Conservation (phyloP, 2,888 invertebrate genomes). For the Cinara cedri region DNA sequence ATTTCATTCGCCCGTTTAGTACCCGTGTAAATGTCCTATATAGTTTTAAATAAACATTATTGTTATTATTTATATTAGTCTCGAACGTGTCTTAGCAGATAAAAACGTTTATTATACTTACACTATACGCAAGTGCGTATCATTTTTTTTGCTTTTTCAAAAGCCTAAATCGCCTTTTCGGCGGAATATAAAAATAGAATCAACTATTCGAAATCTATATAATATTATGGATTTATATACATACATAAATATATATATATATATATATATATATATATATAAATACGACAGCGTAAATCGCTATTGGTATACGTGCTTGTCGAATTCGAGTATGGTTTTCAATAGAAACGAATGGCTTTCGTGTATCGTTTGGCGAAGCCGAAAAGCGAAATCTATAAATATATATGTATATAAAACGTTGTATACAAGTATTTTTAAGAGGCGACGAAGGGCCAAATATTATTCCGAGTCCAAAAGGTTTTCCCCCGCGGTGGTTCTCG, state of each 20-base stretch:
- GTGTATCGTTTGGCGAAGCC: background rate
- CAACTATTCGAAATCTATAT: too few species aligned
- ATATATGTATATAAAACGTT: background rate
- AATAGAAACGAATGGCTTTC: background rate
- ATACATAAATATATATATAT: too few species aligned
- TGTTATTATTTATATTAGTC: too few species aligned
- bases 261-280: background rate
- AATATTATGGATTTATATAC: background rate
- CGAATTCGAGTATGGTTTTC: background rate
- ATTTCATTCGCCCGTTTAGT: too few species aligned
- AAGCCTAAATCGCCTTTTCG: background rate
- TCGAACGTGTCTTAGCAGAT: background rate
- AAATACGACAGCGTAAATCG: background rate
- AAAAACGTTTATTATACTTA: background rate
- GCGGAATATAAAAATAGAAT: background rate
- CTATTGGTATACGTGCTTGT: background rate
- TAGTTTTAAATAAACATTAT: too few species aligned
- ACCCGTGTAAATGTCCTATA: too few species aligned
- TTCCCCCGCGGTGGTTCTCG: background rate
- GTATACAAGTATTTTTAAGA: too few species aligned
- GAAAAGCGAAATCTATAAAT: conserved; percentile 8
- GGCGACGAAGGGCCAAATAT: too few species aligned
- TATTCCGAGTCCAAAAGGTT: conserved; percentile 7
- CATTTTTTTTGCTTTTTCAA: background rate
- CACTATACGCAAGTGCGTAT: background rate